These are phyloP conservation scores for Prosapia bicincta DNA, from an alignment of 2,888 invertebrate genomes.

Conservation along the genomic window DNA sequence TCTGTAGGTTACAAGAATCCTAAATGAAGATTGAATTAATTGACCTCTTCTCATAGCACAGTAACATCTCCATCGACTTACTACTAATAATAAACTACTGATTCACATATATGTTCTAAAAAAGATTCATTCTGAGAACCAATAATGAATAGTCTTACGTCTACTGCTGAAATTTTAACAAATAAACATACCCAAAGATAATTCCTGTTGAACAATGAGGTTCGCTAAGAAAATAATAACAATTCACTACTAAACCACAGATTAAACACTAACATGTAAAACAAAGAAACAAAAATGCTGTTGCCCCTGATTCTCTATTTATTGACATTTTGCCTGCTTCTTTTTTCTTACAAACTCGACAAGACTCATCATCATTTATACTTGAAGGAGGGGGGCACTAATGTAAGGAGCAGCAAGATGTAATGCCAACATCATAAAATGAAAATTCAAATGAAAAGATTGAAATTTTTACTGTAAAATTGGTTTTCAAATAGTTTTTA, in stretches of 20 bases:
- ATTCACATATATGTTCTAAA: no score
- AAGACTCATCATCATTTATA: constrained; percentile 27
- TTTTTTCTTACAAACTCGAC: constrained; percentile 22
- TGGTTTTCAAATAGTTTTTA: no score
- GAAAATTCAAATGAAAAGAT: no score
- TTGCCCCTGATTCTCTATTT: constrained; percentile 11
- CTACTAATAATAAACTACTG: no score
- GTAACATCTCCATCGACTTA: no score
- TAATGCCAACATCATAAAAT: neutral
- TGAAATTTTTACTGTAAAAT: no score
- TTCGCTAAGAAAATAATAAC: neutral
- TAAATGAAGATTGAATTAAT: no score
- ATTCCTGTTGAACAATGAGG: neutral
- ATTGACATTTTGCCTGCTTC: constrained; percentile 23
- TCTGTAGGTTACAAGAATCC: no score
- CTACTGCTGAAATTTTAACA: neutral
- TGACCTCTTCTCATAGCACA: no score
- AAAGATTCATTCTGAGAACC: neutral
- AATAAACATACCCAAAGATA: neutral
- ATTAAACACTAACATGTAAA: neutral
- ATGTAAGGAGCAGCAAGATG: constrained; percentile 16
- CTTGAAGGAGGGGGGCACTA: constrained; percentile 18
- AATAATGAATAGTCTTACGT: neutral
- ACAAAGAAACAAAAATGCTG: constrained; percentile 7
- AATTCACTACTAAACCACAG: neutral